These are phyloP conservation scores for Drosophila kikkawai DNA, from an alignment of 1,140 invertebrate species.

Conservation along the genomic window DNA sequence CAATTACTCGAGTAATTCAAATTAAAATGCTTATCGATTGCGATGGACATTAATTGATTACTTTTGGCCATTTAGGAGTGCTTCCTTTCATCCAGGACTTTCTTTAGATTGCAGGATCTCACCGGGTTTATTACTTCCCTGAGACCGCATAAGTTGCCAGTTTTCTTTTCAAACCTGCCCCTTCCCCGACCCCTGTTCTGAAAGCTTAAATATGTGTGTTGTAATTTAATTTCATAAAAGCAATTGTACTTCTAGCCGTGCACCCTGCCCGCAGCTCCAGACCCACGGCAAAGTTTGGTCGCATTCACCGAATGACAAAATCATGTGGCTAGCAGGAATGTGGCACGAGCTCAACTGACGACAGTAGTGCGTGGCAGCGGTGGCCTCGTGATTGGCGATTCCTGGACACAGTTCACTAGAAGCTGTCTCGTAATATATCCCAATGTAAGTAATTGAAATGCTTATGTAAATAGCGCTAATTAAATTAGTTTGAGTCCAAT, in stretches of 20 bases:
- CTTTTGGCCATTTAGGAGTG: constrained; percentile 30
- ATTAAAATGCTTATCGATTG: constrained; percentile 40
- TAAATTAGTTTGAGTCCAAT: too few relatives aligned
- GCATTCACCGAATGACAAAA: constrained; percentile 67
- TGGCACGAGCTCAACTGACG: constrained; percentile 28
- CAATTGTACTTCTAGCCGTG: constrained; percentile 61
- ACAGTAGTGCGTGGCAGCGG: constrained; percentile 8
- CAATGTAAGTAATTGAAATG: not conserved
- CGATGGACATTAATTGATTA: constrained; percentile 51
- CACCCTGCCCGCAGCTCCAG: not conserved
- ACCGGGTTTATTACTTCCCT: constrained; percentile 8
- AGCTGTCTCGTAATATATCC: not conserved
- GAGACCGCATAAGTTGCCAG: constrained; percentile 12
- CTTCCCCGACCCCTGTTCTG: not conserved
- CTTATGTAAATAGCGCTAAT: not conserved
- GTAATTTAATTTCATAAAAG: constrained; percentile 82
- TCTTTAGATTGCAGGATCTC: not conserved
- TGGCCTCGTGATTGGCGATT: constrained; percentile 20
- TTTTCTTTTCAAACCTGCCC: constrained; percentile 11
- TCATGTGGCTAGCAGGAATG: constrained; percentile 57
- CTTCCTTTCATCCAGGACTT: constrained; percentile 4
- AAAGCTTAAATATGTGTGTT: constrained; percentile 62
- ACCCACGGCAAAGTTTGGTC: constrained; percentile 55
- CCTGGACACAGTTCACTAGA: not conserved
- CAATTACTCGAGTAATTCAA: constrained; percentile 34